Evolutionary conservation across 1,140 invertebrate genomes (phyloP), one percentile per base, ranked within the genome.

Genomic region (Polypedilum vanderplanki): DNA sequence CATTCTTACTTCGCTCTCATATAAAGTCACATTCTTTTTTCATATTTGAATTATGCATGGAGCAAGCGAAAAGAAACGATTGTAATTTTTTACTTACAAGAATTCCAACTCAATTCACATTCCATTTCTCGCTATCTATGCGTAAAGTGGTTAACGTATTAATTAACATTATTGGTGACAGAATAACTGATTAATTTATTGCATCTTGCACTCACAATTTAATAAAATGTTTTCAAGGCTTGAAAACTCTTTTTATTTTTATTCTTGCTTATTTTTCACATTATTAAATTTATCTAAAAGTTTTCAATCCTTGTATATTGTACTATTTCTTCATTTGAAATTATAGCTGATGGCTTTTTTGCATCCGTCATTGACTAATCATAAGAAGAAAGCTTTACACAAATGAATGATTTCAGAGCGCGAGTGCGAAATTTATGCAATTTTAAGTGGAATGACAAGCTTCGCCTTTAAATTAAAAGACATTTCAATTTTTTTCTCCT

Each of bases 151-250:
- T 70, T 70, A 70, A 70, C 65, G 18, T 20, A 20, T 70, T 70
- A 70, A 70, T 70, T 70, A 70, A 70, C 17, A 70, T 70, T 70
- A 17, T 70, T 70, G 65, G 18, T 20, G 65, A 70, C 65, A 70
- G 17, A 18, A 22, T 70, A 20, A 70, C 9, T 70, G 65, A 70
- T 70, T 70, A 70, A 70, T 70, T 70, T 70, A 70, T 70, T 70
- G 65, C 65, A 70, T 70, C n/a, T 70, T 57, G 18, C 18, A 57
- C 3, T 20, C 65, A 18, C 9, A 17, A 15, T 57, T 57, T 3
- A 57, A 33, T 33, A 33, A 33, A 33, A 3, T n/a, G n/a, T 33
- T 33, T 33, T 3, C 24, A 33, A 33, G 24, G 24, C 24, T 33
- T 33, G 24, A 33, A 33, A 33, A 33, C 24, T 33, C 24, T 33